Percentiles rank a stretch among this genome's conserved stretches.
Evolutionary conservation across 2,113 vertebrate species (phyloP).

Genomic region (Plestiodon gilberti): DNA sequence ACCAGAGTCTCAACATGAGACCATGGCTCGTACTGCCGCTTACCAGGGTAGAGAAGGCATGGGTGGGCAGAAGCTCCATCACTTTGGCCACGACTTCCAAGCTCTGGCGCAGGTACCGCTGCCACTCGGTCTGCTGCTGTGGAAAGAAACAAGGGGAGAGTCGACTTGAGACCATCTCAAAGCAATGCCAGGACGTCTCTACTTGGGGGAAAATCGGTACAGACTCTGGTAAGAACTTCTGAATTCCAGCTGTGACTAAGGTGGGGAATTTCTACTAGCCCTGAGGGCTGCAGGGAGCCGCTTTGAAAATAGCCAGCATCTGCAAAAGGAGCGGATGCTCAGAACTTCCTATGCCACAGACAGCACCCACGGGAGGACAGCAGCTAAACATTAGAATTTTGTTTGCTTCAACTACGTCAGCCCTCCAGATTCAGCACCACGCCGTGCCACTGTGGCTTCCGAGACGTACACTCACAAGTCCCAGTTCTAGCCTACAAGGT

Average conservation of each 20-base stretch:
- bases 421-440: too few species aligned
- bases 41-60: constrained; percentile 94
- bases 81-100: constrained; percentile 98
- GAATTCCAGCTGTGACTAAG: background rate
- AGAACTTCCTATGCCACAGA: background rate
- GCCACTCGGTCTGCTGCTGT: constrained; percentile 98
- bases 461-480: too few species aligned
- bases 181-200: background rate
- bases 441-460: background rate
- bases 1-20: too few species aligned
- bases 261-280: background rate
- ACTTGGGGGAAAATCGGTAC: background rate
- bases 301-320: background rate
- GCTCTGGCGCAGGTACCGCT: constrained; percentile 97
- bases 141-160: constrained; percentile 43
- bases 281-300: too few species aligned
- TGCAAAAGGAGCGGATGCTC: too few species aligned
- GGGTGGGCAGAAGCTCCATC: constrained; percentile 97
- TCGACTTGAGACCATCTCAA: constrained; percentile 21
- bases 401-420: background rate
- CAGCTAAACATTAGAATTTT: background rate
- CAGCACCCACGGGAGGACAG: background rate
- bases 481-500: background rate
- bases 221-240: background rate
- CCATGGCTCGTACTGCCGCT: constrained; percentile 36